These are phyloP conservation scores for Acipenser ruthenus DNA, from an alignment of 2,797 vertebrate species.

Conservation along the genomic window DNA sequence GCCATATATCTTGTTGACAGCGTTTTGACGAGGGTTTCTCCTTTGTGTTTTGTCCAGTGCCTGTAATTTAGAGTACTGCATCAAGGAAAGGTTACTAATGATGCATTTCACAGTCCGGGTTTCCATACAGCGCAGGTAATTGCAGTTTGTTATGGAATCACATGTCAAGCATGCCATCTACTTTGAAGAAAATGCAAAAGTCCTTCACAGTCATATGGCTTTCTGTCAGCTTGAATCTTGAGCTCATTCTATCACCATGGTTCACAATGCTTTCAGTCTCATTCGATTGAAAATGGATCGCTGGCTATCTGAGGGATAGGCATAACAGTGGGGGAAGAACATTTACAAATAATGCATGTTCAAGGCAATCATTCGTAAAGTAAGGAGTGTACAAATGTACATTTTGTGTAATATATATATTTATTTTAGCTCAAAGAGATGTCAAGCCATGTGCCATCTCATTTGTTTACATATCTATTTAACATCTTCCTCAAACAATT, in stretches of 20 bases:
- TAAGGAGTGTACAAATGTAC: slow-evolving; percentile 5
- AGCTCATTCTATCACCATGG: slow-evolving; percentile 47
- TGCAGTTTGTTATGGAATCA: slow-evolving; percentile 41
- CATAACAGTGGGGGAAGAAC: not conserved
- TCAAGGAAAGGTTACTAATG: slow-evolving; percentile 11
- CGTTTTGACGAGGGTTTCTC: not conserved
- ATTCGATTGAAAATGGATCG: not conserved
- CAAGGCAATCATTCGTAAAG: slow-evolving; percentile 14
- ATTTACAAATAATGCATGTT: slow-evolving; percentile 25
- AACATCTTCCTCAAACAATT: not conserved
- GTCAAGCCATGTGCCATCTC: not conserved
- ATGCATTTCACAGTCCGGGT: slow-evolving; percentile 12
- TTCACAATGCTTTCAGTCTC: slow-evolving; percentile 1
- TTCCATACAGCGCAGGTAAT: slow-evolving; percentile 27
- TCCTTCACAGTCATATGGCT: slow-evolving; percentile 36
- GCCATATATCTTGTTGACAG: too few relatives aligned
- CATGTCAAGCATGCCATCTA: slow-evolving; percentile 17
- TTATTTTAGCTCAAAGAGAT: not conserved
- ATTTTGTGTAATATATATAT: too few relatives aligned
- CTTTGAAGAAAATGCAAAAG: slow-evolving; percentile 21
- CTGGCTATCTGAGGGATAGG: too few relatives aligned
- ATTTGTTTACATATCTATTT: not conserved
- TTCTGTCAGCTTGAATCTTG: slow-evolving; percentile 36
- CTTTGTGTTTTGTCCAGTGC: not conserved
- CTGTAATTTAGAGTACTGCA: not conserved